A percentile compares a stretch with the other conserved stretches of the same genome.
These are phyloP conservation scores for Telmatherina bonti DNA, from an alignment of 2,797 vertebrate genomes.

Conservation along the genomic window DNA sequence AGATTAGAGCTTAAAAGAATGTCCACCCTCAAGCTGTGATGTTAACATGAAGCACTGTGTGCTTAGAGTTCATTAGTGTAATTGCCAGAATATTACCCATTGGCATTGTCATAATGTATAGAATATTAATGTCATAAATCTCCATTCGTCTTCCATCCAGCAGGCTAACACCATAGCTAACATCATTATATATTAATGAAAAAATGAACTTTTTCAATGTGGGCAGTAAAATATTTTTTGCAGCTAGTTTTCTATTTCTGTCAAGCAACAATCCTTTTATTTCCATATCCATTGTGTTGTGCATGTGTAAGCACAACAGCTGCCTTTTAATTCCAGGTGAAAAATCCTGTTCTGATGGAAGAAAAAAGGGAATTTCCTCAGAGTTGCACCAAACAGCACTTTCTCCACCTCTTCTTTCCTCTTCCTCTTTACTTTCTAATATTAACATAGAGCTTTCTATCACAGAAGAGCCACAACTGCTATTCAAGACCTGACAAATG, in stretches of 20 bases:
- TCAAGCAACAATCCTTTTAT: constrained; percentile 42
- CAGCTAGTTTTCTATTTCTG: constrained; percentile 15
- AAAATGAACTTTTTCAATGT: constrained; percentile 43
- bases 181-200: constrained; percentile 63
- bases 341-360: constrained; percentile 68
- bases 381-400: constrained; percentile 65
- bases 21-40: constrained; percentile 72
- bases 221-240: constrained; percentile 34
- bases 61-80: constrained; percentile 76
- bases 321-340: constrained; percentile 61
- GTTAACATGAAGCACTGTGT: constrained; percentile 69
- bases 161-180: constrained; percentile 35
- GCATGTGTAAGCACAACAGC: constrained; percentile 24
- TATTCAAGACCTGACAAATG: constrained; percentile 62
- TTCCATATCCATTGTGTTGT: constrained; percentile 49
- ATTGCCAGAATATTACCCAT: constrained; percentile 76
- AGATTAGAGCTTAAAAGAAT: constrained; percentile 73
- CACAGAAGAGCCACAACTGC: constrained; percentile 57
- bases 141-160: constrained; percentile 54
- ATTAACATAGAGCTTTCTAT: constrained; percentile 71
- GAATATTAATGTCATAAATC: constrained; percentile 75
- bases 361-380: constrained; percentile 71
- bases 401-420: constrained; percentile 39
- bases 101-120: constrained; percentile 74
- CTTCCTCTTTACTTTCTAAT: constrained; percentile 64